These are phyloP conservation scores for Buathra laborator DNA, from an alignment of 2,888 invertebrate species.

Conservation along the genomic window DNA sequence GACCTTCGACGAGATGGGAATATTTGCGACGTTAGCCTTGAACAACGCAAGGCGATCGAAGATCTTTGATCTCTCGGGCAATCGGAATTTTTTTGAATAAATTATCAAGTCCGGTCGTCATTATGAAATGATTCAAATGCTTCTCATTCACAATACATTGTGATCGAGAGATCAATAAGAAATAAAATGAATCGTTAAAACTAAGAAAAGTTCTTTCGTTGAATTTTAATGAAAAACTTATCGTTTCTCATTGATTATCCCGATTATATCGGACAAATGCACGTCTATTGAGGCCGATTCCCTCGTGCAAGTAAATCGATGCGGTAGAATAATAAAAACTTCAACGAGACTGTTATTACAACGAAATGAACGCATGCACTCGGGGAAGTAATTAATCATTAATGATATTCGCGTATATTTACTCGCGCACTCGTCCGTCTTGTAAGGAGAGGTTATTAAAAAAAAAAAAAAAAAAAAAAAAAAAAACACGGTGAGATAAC, in stretches of 20 bases:
- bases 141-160: background rate
- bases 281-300: background rate
- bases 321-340: constrained; percentile 10
- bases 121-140: background rate
- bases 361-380: background rate
- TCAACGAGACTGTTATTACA: background rate
- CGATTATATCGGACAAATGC: background rate
- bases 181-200: background rate
- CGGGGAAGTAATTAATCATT: constrained; percentile 28
- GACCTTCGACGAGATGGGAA: constrained; percentile 7
- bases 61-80: background rate
- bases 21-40: constrained; percentile 16
- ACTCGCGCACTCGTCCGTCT: background rate
- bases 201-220: background rate
- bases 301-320: background rate
- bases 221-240: background rate
- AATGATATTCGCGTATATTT: background rate
- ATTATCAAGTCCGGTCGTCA: background rate
- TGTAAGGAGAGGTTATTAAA: background rate
- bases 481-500: background rate
- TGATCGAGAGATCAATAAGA: background rate
- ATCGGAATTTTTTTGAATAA: constrained; percentile 17
- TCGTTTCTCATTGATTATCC: background rate
- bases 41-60: background rate
- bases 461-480: background rate